phyloP scores from a whole-genome alignment of 2,888 invertebrate species.

The Polyommatus icarus region DNA sequence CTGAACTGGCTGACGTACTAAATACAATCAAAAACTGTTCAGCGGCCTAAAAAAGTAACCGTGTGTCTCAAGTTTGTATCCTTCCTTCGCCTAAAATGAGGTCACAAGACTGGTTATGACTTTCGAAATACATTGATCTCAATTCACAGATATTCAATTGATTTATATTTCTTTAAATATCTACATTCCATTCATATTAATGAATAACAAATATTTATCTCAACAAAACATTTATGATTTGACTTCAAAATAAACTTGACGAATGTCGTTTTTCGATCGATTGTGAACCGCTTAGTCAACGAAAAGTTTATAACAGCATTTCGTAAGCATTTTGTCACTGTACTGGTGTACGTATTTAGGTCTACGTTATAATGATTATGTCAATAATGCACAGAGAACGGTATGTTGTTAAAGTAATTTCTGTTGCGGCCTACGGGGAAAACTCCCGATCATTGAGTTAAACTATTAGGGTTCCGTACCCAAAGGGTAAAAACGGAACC shows the following conservation, averaged over 20 bases:
- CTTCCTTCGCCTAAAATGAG: background rate
- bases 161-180: background rate
- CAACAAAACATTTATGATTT: background rate
- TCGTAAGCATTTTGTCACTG: background rate
- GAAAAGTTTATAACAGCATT: background rate
- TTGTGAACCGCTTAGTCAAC: background rate
- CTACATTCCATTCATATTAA: background rate
- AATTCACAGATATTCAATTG: background rate
- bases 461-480: too few species aligned
- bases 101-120: background rate
- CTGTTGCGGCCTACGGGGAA: too few species aligned
- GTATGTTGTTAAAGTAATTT: too few species aligned
- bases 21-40: too few species aligned
- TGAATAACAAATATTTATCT: background rate
- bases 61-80: background rate
- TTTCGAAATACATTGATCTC: slow-evolving; percentile 4
- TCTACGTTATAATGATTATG: too few species aligned
- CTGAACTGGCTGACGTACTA: too few species aligned
- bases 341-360: background rate
- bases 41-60: too few species aligned
- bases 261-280: background rate
- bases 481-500: too few species aligned
- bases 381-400: too few species aligned
- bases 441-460: too few species aligned
- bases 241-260: background rate